Evolutionary conservation across 1,140 invertebrate genomes (phyloP), one percentile per base, ranked within the genome.

Genomic region (Pseudomyrmex concolor): DNA sequence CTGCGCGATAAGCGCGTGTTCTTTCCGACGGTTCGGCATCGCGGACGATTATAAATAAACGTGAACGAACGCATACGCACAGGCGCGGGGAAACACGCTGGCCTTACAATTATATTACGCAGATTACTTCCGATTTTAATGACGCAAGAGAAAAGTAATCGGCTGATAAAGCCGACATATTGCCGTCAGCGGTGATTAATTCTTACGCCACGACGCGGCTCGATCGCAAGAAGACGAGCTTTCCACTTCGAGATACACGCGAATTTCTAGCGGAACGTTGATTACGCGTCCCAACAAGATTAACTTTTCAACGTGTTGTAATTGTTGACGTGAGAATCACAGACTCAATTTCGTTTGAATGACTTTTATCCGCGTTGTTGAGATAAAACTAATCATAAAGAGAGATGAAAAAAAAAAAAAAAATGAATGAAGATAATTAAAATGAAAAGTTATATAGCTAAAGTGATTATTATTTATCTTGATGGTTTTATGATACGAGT

Each of bases 121-220:
- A 48, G 66, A 80, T 80, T 70, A 25, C 63, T 70, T 57, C 43
- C 66, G 76, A 80, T 80, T 76, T 64, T 74, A 82, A 82, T 64
- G 71, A 82, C 62, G 67, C 50, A 74, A 63, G 45, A 17, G 59
- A 64, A 63, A 77, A 72, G 19, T 82, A 82, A 82, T 82, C 70
- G 57, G 48, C 15, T 77, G 68, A 82, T 74, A 82, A 76, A 63
- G 17, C 59, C 34, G 71, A 74, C n/a, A 43, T 74, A 63, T 77
- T 82, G 71, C 80, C 45, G 19, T 60, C 66, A 51, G 7, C 54
- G 66, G 54, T 70, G 76, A 80, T 80, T 80, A 80, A 80, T 71
- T 17, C 54, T 80, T 71, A 45, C 57, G 76, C 54, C 76, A 71
- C 66, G 43, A 59, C 50, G 19, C 34, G 34, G 34, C 10, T 59